Evolutionary conservation across 1,140 invertebrate genomes (phyloP).

Genomic region (Bathynomus jamesi): DNA sequence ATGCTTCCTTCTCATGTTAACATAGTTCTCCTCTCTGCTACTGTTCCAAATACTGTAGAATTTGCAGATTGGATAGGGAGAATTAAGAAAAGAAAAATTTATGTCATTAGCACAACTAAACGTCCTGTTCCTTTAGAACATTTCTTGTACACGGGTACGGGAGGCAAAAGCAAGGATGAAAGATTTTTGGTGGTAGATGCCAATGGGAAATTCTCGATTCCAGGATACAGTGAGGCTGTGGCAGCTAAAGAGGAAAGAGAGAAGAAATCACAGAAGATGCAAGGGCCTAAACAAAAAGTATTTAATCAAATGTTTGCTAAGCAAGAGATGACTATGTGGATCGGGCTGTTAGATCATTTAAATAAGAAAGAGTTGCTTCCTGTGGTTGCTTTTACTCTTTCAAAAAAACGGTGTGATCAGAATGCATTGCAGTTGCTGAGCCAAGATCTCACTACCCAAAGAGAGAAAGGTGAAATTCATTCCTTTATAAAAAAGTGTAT

Average conservation of each 20-base stretch:
- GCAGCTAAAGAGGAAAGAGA: constrained; percentile 59
- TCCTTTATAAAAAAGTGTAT: constrained; percentile 77
- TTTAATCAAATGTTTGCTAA: constrained; percentile 37
- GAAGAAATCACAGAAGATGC: constrained; percentile 47
- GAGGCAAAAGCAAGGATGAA: constrained; percentile 71
- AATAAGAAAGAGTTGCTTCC: constrained; percentile 74
- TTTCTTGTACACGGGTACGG: constrained; percentile 44
- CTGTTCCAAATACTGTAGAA: constrained; percentile 92
- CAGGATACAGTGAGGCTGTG: constrained; percentile 58
- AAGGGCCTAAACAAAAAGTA: constrained; percentile 49
- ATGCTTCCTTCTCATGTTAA: constrained; percentile 87
- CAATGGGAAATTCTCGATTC: constrained; percentile 57
- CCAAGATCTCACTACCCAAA: constrained; percentile 70
- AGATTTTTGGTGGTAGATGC: constrained; percentile 75
- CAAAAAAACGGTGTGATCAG: constrained; percentile 75
- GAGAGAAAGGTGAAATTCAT: constrained; percentile 74
- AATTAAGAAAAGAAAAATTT: constrained; percentile 69
- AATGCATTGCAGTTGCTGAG: constrained; percentile 62
- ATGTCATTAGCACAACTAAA: constrained; percentile 87
- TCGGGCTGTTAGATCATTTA: constrained; percentile 70
- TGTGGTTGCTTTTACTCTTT: constrained; percentile 89
- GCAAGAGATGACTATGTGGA: constrained; percentile 77
- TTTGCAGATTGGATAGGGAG: constrained; percentile 96
- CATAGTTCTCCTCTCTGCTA: constrained; percentile 95
- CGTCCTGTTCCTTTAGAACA: constrained; percentile 84